A percentile compares a stretch with the other conserved stretches of the same genome.
These are phyloP conservation scores for Zaprionus nigranus DNA, from an alignment of 1,140 invertebrate genomes.

Conservation along the genomic window DNA sequence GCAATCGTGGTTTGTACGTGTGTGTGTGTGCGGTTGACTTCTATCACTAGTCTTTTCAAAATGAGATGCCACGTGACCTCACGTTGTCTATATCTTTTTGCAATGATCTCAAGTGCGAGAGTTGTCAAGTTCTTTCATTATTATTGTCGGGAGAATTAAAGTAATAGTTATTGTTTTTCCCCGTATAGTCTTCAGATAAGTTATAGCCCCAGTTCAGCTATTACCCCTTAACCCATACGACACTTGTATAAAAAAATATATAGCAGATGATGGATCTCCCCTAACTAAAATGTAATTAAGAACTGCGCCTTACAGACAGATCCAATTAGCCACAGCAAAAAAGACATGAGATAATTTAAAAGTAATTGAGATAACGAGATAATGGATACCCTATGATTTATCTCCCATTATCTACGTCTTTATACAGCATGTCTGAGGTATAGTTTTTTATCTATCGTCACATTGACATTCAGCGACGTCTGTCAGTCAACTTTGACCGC, in stretches of 20 bases:
- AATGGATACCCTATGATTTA: slow-evolving; percentile 12
- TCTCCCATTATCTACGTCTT: neutral
- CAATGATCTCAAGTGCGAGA: neutral
- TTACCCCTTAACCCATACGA: slow-evolving; percentile 21
- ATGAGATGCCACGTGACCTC: slow-evolving; percentile 7
- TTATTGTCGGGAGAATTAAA: neutral
- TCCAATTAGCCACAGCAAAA: slow-evolving; percentile 51
- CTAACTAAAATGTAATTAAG: slow-evolving; percentile 24
- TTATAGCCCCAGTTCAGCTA: slow-evolving; percentile 5
- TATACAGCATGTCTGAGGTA: neutral
- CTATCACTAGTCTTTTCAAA: neutral
- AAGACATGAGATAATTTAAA: slow-evolving; percentile 55
- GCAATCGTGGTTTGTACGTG: neutral
- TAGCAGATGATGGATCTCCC: neutral
- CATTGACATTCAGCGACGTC: slow-evolving; percentile 64
- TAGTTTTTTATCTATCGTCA: slow-evolving; percentile 1
- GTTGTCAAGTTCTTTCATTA: neutral
- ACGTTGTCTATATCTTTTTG: neutral
- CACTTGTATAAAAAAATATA: neutral
- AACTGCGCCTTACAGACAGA: slow-evolving; percentile 33
- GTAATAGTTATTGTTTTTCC: neutral
- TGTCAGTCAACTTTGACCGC: slow-evolving; percentile 78
- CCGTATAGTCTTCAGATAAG: neutral
- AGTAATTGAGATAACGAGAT: slow-evolving; percentile 53
- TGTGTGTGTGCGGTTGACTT: slow-evolving; percentile 4